A percentile compares a stretch with the other conserved stretches of the same genome.
Evolutionary conservation across 2,113 vertebrate genomes (phyloP).

Genomic region (Aleadryas rufinucha): DNA sequence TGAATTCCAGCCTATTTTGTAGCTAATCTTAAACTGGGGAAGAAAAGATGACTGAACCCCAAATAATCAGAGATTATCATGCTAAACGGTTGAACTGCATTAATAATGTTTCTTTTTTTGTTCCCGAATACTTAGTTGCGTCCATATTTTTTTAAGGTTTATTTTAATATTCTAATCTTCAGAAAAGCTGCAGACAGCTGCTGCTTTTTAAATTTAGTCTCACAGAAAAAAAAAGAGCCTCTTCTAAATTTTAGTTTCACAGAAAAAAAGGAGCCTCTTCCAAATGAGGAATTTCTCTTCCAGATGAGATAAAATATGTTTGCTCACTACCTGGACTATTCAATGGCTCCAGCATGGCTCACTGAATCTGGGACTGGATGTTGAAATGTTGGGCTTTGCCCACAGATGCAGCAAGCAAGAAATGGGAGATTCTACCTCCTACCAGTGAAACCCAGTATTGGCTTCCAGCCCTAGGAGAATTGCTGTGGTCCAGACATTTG

Average conservation of each 20-base stretch:
- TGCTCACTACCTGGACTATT: not conserved
- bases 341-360: not conserved
- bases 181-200: not conserved
- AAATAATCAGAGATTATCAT: not conserved
- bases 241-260: not conserved
- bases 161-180: not conserved
- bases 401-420: not conserved
- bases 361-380: not conserved
- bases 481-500: not conserved
- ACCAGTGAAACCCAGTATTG: not conserved
- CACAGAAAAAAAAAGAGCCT: not conserved
- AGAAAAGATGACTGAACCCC: not conserved
- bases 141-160: not conserved
- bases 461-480: not conserved
- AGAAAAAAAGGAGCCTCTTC: not conserved
- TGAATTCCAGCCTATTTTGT: not conserved
- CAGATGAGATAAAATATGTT: not conserved
- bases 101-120: not conserved
- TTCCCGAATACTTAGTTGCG: not conserved
- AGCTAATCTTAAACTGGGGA: not conserved
- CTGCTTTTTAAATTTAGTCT: not conserved
- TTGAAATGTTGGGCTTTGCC: not conserved
- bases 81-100: not conserved
- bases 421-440: not conserved
- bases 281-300: not conserved